Conservation (phyloP, 1,140 invertebrate genomes). For the Drosophila nasuta region DNA sequence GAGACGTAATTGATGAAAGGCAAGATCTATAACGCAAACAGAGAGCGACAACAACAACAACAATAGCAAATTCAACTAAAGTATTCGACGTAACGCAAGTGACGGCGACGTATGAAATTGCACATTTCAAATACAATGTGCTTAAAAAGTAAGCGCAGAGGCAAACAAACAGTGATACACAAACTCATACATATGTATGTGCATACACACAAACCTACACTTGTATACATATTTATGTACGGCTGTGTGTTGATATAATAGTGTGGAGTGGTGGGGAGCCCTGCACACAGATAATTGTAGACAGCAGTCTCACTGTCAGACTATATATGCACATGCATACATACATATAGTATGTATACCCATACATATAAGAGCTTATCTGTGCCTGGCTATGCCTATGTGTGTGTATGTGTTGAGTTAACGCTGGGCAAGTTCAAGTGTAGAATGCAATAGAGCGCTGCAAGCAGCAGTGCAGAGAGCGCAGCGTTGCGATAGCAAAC, state of each 20-base stretch:
- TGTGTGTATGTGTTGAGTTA: slow-evolving; percentile 59
- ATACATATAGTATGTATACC: background rate
- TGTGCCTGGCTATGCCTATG: slow-evolving; percentile 6
- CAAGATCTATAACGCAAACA: slow-evolving; percentile 57
- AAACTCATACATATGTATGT: slow-evolving; percentile 46
- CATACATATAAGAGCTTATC: slow-evolving; percentile 11
- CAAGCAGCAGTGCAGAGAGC: slow-evolving; percentile 19
- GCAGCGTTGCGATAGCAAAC: slow-evolving; percentile 5
- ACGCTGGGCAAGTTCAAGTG: slow-evolving; percentile 79
- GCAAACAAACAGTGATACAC: slow-evolving; percentile 55
- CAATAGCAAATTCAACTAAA: slow-evolving; percentile 36
- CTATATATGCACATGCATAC: slow-evolving; percentile 3
- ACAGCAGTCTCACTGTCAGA: slow-evolving; percentile 33
- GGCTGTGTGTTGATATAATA: background rate
- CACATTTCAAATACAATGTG: slow-evolving; percentile 82
- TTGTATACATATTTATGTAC: background rate
- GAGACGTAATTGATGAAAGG: slow-evolving; percentile 66
- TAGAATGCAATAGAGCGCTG: slow-evolving; percentile 75
- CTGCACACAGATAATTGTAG: slow-evolving; percentile 65
- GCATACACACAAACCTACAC: slow-evolving; percentile 11
- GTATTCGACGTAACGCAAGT: slow-evolving; percentile 45
- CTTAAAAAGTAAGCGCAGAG: slow-evolving; percentile 76
- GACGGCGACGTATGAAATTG: slow-evolving; percentile 70
- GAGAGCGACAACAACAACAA: slow-evolving; percentile 29
- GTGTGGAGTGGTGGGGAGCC: background rate